Conservation (phyloP, 2,888 invertebrate species). For the Drosophila eohydei region DNA sequence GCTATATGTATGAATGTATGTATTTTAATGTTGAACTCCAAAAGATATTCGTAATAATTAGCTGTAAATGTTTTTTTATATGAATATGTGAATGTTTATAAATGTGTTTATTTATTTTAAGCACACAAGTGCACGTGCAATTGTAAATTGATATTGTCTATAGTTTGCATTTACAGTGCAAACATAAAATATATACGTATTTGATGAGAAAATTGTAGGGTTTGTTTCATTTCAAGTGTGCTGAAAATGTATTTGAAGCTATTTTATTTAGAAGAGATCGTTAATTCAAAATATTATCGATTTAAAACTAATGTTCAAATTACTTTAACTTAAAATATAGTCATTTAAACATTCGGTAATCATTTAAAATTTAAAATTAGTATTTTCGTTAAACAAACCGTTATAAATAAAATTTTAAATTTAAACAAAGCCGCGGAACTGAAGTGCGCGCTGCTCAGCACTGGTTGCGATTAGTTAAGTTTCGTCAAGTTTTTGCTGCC, state of each 20-base stretch:
- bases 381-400: neutral
- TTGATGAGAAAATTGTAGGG: conserved; percentile 24
- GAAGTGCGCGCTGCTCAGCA: conserved; percentile 11
- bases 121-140: conserved; percentile 64
- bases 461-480: conserved; percentile 1
- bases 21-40: conserved; percentile 74
- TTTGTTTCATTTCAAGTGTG: neutral
- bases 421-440: conserved; percentile 11
- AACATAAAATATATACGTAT: conserved; percentile 37
- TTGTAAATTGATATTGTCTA: conserved; percentile 64
- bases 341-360: too few species aligned
- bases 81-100: conserved; percentile 35
- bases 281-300: too few species aligned
- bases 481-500: conserved; percentile 40
- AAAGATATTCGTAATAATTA: conserved; percentile 67
- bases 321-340: neutral
- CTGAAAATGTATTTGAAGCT: neutral
- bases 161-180: conserved; percentile 21
- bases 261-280: too few species aligned
- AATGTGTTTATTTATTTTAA: conserved; percentile 69
- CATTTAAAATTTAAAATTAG: neutral
- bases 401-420: conserved; percentile 8
- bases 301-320: neutral
- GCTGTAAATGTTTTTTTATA: conserved; percentile 59
- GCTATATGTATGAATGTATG: conserved; percentile 57